Evolutionary conservation across 2,888 invertebrate genomes (phyloP).

Genomic region (Seira ritae): DNA sequence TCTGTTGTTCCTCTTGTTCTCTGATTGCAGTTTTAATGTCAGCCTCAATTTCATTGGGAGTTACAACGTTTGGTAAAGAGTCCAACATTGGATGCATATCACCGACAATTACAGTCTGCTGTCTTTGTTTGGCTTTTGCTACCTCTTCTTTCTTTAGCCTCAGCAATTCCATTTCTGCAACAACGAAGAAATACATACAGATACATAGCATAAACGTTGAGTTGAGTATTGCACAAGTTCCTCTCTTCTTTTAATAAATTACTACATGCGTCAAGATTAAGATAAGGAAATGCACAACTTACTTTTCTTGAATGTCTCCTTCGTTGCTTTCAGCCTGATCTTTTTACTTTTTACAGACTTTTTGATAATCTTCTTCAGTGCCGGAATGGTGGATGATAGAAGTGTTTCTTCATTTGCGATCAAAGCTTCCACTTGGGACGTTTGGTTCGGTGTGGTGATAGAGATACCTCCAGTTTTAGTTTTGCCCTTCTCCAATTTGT

Average conservation of each 20-base stretch:
- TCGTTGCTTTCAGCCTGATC: constrained; percentile 35
- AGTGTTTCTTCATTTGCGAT: constrained; percentile 36
- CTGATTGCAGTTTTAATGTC: constrained; percentile 30
- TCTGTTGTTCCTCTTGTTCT: constrained; percentile 15
- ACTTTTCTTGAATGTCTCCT: constrained; percentile 46
- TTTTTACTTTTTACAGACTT: constrained; percentile 29
- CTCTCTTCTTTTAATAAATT: neutral
- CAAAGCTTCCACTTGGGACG: neutral
- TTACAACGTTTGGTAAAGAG: constrained; percentile 32
- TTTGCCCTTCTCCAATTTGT: neutral
- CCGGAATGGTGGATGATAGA: neutral
- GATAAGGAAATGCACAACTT: constrained; percentile 10
- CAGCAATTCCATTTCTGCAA: constrained; percentile 58
- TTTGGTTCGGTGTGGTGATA: neutral
- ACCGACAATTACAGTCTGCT: constrained; percentile 66
- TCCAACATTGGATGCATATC: constrained; percentile 56
- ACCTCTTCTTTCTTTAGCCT: constrained; percentile 40
- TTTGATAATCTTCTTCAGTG: constrained; percentile 49
- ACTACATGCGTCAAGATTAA: neutral
- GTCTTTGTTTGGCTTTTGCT: constrained; percentile 39
- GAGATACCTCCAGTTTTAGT: neutral
- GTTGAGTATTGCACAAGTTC: neutral
- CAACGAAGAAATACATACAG: neutral
- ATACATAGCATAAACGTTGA: too few relatives aligned
- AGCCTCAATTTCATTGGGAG: too few relatives aligned